Base-by-base conservation (phyloP, 2,113 vertebrate genomes). In the Anseranas semipalmata region DNA sequence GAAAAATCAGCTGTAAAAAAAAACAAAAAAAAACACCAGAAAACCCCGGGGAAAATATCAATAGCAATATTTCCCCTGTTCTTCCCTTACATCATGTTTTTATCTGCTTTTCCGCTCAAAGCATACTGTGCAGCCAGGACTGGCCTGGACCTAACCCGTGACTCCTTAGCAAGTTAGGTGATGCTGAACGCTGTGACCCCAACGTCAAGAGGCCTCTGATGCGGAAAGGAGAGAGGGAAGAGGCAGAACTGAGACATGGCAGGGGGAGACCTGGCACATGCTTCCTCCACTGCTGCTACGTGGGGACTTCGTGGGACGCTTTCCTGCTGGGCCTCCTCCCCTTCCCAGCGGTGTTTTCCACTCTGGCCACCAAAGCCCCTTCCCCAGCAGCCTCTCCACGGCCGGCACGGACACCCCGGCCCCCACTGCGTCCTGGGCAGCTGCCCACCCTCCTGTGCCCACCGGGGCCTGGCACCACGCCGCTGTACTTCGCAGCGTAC, bases 361-460 rank as follows among this genome's bases (percentile, higher is more conserved):
- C 21, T 12, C 24, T 25, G 16, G 16, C 18, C 73, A 58, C 30
- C 58, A 33, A 27, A 55, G 33, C 30, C 21, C 19, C 6, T 48
- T 53, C 37, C 63, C 46, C 85, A 68, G n/a, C n/a, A 70, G 2
- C 22, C 22, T 16, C 46, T 39, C 71, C 6, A 0, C 3, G 35
- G 28, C 74, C 4, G 1, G 21, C 28, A 6, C 14, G 50, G 50
- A 52, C 27, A 9, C 22, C 55, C 12, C 12, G 1, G 0, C 27
- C 32, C 59, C 27, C 0, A 0, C 43, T 56, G 52, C 43, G 52
- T n/a, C 71, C 52, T 13, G 27, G 46, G 45, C 21, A 50, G 32
- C n/a, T 77, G 45, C 74, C 56, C 21, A 15, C 21, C 15, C 0
- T 43, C 56, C 32, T 39, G 43, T 32, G 48, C 21, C 48, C 48